These are phyloP conservation scores for Pyrocephalus nanus DNA, from an alignment of 2,797 vertebrate species.

Conservation along the genomic window DNA sequence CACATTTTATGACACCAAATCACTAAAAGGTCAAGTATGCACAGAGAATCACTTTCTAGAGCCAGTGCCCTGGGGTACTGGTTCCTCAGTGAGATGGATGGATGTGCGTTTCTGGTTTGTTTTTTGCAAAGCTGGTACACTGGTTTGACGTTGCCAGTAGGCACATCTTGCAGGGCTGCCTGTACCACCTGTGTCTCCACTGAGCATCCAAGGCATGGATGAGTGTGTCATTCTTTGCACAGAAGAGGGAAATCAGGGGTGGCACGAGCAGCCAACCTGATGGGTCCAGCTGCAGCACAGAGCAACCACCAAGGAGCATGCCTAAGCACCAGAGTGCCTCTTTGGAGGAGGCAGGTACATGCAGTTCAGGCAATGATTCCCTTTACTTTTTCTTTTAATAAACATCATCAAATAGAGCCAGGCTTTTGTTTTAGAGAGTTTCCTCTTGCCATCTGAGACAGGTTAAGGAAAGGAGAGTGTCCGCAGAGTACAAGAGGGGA, in stretches of 20 bases:
- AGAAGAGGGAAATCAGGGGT: background rate
- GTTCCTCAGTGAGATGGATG: background rate
- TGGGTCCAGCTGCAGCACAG: background rate
- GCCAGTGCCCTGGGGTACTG: background rate
- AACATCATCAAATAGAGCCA: background rate
- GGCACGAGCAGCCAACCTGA: background rate
- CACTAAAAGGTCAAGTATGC: background rate
- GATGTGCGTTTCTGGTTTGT: background rate
- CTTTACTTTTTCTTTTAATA: background rate
- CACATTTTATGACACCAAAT: background rate
- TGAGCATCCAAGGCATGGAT: background rate
- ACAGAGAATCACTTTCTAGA: background rate
- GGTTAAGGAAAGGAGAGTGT: background rate
- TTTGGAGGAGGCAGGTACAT: background rate
- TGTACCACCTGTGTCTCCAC: background rate
- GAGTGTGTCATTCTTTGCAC: background rate
- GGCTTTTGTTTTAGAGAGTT: background rate
- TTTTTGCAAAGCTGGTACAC: background rate
- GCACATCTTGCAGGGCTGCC: background rate
- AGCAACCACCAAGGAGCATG: accelerated
- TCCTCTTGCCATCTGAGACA: background rate
- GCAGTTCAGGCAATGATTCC: background rate
- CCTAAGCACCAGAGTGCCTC: background rate
- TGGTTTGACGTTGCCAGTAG: background rate
- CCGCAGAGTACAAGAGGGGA: background rate